Conservation (phyloP, 1,140 invertebrate genomes). For the Sminthurinus signatus region DNA sequence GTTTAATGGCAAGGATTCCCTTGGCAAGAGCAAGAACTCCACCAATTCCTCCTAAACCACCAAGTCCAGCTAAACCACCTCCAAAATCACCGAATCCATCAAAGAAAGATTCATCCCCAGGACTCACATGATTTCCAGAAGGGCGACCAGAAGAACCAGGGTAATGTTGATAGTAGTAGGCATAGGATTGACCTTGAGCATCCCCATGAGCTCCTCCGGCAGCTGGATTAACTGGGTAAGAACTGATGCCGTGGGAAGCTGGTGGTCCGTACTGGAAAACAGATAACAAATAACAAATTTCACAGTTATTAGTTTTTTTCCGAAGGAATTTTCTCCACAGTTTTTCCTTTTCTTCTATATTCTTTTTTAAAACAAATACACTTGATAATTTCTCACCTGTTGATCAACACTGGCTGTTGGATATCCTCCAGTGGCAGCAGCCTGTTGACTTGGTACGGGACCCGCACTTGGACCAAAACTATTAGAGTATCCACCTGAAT, state of each 20-base stretch:
- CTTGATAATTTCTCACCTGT: background rate
- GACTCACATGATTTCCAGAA: background rate
- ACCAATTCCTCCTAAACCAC: slow-evolving; percentile 21
- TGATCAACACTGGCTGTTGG: background rate
- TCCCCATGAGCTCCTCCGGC: too few relatives aligned
- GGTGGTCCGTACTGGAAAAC: background rate
- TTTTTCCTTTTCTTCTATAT: too few relatives aligned
- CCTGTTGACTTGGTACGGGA: background rate
- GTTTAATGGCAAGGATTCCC: slow-evolving; percentile 30
- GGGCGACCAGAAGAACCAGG: slow-evolving; percentile 1
- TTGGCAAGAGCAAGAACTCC: slow-evolving; percentile 24
- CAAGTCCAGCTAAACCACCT: slow-evolving; percentile 13
- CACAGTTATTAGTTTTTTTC: background rate
- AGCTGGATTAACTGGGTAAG: background rate
- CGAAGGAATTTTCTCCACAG: background rate
- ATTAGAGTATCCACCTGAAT: too few relatives aligned
- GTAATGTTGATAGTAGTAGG: slow-evolving; percentile 37
- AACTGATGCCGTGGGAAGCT: background rate
- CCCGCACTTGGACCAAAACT: background rate
- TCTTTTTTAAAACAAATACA: too few relatives aligned
- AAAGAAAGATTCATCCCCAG: background rate
- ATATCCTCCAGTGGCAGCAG: background rate
- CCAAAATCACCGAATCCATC: slow-evolving; percentile 11
- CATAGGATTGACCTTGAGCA: slow-evolving; percentile 12
- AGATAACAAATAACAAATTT: too few relatives aligned